Evolutionary conservation across 2,888 invertebrate genomes (phyloP).

Genomic region (Uropetala carovei): DNA sequence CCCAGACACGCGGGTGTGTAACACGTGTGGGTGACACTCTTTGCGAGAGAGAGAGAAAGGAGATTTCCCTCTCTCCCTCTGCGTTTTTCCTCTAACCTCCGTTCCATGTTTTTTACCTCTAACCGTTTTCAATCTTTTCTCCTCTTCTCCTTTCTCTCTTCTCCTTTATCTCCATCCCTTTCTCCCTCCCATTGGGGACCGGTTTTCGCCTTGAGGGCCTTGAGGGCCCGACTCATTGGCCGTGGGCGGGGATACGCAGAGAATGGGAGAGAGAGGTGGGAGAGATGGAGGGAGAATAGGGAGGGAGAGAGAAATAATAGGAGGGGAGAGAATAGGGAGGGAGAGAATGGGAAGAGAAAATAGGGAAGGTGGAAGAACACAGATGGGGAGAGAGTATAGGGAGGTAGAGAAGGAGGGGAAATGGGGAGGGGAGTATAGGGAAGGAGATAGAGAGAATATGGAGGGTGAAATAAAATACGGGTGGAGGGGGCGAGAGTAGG

Average conservation of each 20-base stretch:
- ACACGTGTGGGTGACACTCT: not conserved
- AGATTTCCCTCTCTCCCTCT: not conserved
- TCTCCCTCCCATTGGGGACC: not conserved
- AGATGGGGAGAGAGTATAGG: not conserved
- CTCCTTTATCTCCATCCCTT: not conserved
- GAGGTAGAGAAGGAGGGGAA: not conserved
- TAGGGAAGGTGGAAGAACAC: too few relatives aligned
- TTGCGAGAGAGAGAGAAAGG: not conserved
- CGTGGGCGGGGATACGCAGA: not conserved
- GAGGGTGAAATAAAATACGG: too few relatives aligned
- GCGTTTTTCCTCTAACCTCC: not conserved
- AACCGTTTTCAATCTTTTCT: not conserved
- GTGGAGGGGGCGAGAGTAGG: too few relatives aligned
- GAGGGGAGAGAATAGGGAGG: not conserved
- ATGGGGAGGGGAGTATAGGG: not conserved
- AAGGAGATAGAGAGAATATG: not conserved
- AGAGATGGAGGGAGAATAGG: not conserved
- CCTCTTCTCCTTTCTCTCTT: not conserved
- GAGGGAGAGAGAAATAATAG: not conserved
- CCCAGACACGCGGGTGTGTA: not conserved
- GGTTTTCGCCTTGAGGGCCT: conserved; percentile 51
- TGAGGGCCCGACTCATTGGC: not conserved
- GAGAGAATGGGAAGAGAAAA: not conserved
- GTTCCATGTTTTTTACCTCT: too few relatives aligned
- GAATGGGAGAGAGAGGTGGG: not conserved